Evolutionary conservation across 2,888 invertebrate genomes (phyloP).

Genomic region (Encarsia formosa): DNA sequence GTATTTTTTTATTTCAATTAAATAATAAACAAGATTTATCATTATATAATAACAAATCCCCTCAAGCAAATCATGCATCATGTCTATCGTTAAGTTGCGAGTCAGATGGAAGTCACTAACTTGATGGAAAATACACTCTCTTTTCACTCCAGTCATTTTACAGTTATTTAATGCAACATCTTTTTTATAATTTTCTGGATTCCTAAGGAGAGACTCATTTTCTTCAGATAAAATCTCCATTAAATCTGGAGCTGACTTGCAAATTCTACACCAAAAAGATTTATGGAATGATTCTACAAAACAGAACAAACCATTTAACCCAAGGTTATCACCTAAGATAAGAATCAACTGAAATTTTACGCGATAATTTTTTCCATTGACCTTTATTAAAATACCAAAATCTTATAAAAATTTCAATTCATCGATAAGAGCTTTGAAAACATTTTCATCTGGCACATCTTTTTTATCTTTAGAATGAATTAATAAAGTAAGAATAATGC

Average conservation of each 20-base stretch:
- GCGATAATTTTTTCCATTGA: not conserved
- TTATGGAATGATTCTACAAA: not conserved
- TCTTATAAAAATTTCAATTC: not conserved
- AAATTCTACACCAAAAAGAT: not conserved
- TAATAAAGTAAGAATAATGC: too few relatives aligned
- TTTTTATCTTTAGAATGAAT: too few relatives aligned
- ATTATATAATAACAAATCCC: not conserved
- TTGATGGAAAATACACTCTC: not conserved
- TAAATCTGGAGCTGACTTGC: not conserved
- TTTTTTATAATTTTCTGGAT: not conserved
- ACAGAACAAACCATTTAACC: not conserved
- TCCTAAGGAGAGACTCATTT: not conserved
- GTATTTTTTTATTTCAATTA: slow-evolving; percentile 1
- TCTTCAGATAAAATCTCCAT: not conserved
- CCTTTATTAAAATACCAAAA: not conserved
- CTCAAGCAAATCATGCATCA: not conserved
- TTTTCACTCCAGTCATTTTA: not conserved
- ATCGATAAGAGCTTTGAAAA: too few relatives aligned
- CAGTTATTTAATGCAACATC: not conserved
- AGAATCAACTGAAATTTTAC: not conserved
- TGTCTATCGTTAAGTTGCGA: not conserved
- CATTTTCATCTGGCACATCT: too few relatives aligned
- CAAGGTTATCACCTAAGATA: not conserved
- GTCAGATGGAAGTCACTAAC: not conserved
- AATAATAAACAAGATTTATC: not conserved